Evolutionary conservation across 2,888 invertebrate genomes (phyloP).

Genomic region (Leptinotarsa rubiginosa): DNA sequence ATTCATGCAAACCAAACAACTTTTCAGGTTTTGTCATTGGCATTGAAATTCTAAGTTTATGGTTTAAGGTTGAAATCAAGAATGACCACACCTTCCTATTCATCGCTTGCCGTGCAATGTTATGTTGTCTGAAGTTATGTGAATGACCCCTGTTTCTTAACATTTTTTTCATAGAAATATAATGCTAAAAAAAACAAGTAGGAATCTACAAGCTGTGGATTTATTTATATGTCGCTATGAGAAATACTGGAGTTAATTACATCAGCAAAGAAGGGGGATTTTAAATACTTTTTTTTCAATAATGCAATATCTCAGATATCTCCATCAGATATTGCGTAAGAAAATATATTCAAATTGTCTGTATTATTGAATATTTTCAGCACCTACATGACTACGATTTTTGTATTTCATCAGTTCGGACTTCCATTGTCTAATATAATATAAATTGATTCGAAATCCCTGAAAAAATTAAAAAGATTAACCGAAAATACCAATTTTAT

Average conservation of each 20-base stretch:
- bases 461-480: too few relatives aligned
- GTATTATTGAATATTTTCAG: too few relatives aligned
- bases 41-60: conserved; percentile 12
- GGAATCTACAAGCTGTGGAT: too few relatives aligned
- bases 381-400: too few relatives aligned
- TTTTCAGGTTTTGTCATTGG: conserved; percentile 4
- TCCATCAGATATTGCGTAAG: conserved; percentile 27
- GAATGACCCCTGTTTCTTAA: conserved; percentile 4
- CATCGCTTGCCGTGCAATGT: not conserved
- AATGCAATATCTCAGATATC: conserved; percentile 26
- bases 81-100: conserved; percentile 6
- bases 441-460: too few relatives aligned
- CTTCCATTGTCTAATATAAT: too few relatives aligned
- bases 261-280: not conserved
- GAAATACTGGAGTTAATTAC: not conserved
- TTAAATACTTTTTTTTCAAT: not conserved
- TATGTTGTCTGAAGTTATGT: not conserved
- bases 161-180: not conserved
- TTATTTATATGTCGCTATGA: not conserved
- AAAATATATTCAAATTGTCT: not conserved
- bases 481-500: too few relatives aligned
- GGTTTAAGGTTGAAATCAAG: not conserved
- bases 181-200: not conserved
- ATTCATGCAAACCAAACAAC: not conserved
- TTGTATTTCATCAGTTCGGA: too few relatives aligned